These are phyloP conservation scores for Drosophila neotestacea DNA, from an alignment of 2,888 invertebrate genomes.

Conservation along the genomic window DNA sequence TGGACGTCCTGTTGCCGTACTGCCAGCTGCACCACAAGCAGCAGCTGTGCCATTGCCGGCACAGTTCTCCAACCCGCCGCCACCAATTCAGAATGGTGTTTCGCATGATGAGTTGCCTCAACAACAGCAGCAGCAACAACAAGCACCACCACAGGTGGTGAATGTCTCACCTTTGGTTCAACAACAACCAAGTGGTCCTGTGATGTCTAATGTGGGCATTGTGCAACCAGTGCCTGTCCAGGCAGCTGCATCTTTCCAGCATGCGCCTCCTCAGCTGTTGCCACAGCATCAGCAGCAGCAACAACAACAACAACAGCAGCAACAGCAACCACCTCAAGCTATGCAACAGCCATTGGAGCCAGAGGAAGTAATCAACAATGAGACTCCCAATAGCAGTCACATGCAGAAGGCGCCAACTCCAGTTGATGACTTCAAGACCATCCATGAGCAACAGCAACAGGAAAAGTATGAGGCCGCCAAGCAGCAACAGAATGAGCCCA, in stretches of 20 bases:
- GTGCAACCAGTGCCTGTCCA: constrained; percentile 68
- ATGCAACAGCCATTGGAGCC: constrained; percentile 48
- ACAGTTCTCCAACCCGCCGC: constrained; percentile 76
- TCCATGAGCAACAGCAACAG: constrained; percentile 82
- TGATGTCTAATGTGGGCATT: constrained; percentile 59
- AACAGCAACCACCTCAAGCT: constrained; percentile 41
- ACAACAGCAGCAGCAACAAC: constrained; percentile 69
- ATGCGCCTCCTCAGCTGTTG: constrained; percentile 58
- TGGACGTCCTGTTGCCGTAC: constrained; percentile 80
- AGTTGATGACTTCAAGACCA: constrained; percentile 71
- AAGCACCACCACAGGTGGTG: constrained; percentile 82
- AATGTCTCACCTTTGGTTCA: constrained; percentile 84
- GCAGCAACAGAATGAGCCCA: constrained; percentile 88
- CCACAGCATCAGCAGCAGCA: constrained; percentile 52
- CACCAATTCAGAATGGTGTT: constrained; percentile 83
- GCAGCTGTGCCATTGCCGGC: constrained; percentile 76
- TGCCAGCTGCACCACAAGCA: constrained; percentile 75
- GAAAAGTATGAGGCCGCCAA: constrained; percentile 84
- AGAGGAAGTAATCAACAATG: constrained; percentile 49
- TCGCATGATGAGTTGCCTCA: constrained; percentile 84
- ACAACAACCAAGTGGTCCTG: constrained; percentile 58
- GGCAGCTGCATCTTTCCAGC: constrained; percentile 72
- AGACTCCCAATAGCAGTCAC: constrained; percentile 48
- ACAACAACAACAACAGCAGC: constrained; percentile 64
- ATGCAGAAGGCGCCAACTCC: constrained; percentile 67